Percentiles rank a stretch among this genome's conserved stretches.
phyloP scores from a whole-genome alignment of 2,113 vertebrate genomes.

The Thoracochromis brauschi region DNA sequence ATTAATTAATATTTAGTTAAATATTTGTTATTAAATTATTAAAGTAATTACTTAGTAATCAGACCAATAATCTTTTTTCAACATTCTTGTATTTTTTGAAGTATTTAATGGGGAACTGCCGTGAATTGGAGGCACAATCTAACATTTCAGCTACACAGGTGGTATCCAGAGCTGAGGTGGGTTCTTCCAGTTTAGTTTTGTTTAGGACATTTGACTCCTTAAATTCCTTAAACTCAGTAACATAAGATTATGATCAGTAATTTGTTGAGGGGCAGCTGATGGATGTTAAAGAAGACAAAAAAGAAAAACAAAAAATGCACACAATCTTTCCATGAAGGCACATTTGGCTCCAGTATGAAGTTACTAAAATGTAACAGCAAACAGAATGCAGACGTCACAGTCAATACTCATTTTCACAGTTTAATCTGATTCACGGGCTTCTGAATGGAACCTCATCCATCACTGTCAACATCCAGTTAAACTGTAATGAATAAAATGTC shows the following conservation, averaged over 20 bases:
- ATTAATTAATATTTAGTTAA: background rate
- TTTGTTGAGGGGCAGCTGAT: background rate
- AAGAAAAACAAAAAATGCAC: background rate
- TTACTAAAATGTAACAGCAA: conserved; percentile 16
- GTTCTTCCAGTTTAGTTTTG: background rate
- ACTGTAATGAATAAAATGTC: conserved; percentile 34
- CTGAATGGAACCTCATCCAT: conserved; percentile 32
- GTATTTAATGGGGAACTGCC: background rate
- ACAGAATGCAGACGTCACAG: conserved; percentile 15
- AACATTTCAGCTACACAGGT: background rate
- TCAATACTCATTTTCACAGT: conserved; percentile 39
- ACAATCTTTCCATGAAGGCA: background rate
- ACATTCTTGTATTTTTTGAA: background rate
- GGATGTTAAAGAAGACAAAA: background rate
- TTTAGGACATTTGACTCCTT: background rate
- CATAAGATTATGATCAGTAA: background rate
- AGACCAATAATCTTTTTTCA: background rate
- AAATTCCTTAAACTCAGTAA: background rate
- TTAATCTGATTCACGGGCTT: conserved; percentile 41
- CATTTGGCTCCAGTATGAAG: background rate
- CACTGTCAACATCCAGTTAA: conserved; percentile 32
- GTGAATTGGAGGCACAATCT: background rate
- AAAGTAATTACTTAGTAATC: background rate
- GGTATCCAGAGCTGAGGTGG: background rate
- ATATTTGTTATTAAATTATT: background rate